Base-by-base conservation (phyloP, 2,888 invertebrate species). In the Sepiola atlantica region DNA sequence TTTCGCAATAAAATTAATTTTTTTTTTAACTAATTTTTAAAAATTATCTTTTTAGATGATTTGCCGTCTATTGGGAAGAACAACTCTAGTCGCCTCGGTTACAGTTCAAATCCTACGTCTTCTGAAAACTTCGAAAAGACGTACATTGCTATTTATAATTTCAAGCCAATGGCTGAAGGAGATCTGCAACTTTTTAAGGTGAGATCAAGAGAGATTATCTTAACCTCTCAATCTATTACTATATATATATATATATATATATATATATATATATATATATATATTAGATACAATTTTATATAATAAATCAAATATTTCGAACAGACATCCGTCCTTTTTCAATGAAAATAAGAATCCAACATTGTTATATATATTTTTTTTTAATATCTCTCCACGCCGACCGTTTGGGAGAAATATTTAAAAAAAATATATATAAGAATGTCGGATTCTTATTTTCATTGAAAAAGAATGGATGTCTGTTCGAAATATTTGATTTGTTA, bases 91-190 rank as follows among this genome's bases (percentile, higher is more conserved):
- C 24, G 10, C 6, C 77, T 16, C n/a, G 77, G n/a, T 14, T 77
- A 77, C 18, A 32, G n/a, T 16, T 0, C 77, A n/a, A 77, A n/a
- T 77, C 77, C n/a, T 1, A 77, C 77, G 1, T 77, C 77, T 45
- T 2, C 45, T 77, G 77, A 77, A 77, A 32, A n/a, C 32, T 54
- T 95, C 94, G 95, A 95, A 94, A 96, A 95, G 92, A 94, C 96
- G 0, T 96, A 95, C 94, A 95, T 97, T 16, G 96, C 96, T 61
- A 95, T 96, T 20, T 97, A 96, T 95, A 96, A 96, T 94, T 97
- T 96, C 92, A 95, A 95, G 77, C 96, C 96, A n/a, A 95, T 95
- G 91, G 96, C 96, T 93, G 96, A 96, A 24, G 96, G 96, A 35
- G 96, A 97, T 94, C 92, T 97, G 54, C 96, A 96, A 95, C 95